Base-by-base conservation (phyloP, 2,113 vertebrate species). In the Empidonax alnorum region DNA sequence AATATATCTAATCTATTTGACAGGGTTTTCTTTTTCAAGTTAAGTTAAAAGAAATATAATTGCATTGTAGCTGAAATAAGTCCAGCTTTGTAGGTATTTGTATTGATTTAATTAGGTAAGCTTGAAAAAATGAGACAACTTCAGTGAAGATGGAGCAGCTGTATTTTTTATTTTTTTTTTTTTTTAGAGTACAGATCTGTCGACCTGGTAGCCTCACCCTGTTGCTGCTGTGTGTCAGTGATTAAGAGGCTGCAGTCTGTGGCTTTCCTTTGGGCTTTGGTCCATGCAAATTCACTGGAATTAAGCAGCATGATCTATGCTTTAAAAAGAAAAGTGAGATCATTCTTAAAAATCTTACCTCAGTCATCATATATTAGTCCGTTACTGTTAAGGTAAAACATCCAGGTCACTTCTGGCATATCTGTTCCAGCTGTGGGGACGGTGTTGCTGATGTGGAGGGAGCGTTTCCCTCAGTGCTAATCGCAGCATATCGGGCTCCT, bases 371-470 rank as follows among this genome's bases (percentile, higher is more conserved):
- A 2, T 22, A 63, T 44, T 53, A 44, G 16, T 46, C 14, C 25
- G 20, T 53, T 35, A 4, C 11, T n/a, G 3, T 24, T 69, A 23
- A 33, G 55, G 56, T 25, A 5, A 28, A 31, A 28, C 3, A 19
- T 0, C 37, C 31, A 53, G 69, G 6, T n/a, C 6, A 0, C 19
- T 68, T n/a, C 10, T 52, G 67, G 61, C 52, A 33, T 3, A 0
- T 6, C 11, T 4, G 7, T 9, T 19, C 66, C 18, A 7, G 55
- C 5, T 5, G 4, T 6, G 37, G 0, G 2, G 27, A 4, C 0
- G 0, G 25, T 4, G 20, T 15, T 56, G 39, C 80, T 73, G 19
- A 9, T 7, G 2, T 12, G 24, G 31, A 71, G 50, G 84, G 61
- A 74, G 35, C 12, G 0, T 46, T 94, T 78, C 44, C 74, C 52